Evolutionary conservation across 2,113 vertebrate genomes (phyloP).

Genomic region (Poicephalus meyeri): DNA sequence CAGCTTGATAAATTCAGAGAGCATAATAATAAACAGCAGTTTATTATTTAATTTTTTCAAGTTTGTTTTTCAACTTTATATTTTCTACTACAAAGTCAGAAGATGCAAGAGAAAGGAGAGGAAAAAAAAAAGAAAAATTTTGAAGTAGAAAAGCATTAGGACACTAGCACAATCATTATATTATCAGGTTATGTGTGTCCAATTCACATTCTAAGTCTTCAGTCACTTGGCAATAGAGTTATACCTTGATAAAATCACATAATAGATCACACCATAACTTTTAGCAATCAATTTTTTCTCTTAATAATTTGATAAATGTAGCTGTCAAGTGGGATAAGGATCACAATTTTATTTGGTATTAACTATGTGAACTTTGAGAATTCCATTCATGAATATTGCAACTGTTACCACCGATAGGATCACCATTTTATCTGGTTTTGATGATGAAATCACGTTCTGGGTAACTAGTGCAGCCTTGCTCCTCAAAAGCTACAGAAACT

Average conservation of each 20-base stretch:
- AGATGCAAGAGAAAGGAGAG: neutral
- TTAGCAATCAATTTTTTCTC: conserved; percentile 70
- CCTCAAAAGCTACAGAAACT: neutral
- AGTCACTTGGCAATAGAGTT: conserved; percentile 60
- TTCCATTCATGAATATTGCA: conserved; percentile 67
- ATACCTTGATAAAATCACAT: conserved; percentile 68
- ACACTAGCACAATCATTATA: neutral
- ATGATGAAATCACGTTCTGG: conserved; percentile 31
- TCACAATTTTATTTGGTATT: conserved; percentile 71
- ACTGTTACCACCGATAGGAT: conserved; percentile 52
- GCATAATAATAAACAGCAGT: neutral
- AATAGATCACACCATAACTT: conserved; percentile 73
- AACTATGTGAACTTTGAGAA: conserved; percentile 73
- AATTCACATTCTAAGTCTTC: conserved; percentile 68
- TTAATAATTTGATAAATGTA: conserved; percentile 80
- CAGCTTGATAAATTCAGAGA: neutral
- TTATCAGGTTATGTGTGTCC: conserved; percentile 44
- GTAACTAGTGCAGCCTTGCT: neutral
- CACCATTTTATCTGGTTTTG: neutral
- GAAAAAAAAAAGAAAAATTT: neutral
- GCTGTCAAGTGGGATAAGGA: conserved; percentile 75
- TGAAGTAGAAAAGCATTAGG: neutral
- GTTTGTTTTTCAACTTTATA: neutral
- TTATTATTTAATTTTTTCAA: neutral
- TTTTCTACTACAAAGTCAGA: neutral